These are phyloP conservation scores for Dinocampus coccinellae DNA, from an alignment of 2,888 invertebrate species.

Conservation along the genomic window DNA sequence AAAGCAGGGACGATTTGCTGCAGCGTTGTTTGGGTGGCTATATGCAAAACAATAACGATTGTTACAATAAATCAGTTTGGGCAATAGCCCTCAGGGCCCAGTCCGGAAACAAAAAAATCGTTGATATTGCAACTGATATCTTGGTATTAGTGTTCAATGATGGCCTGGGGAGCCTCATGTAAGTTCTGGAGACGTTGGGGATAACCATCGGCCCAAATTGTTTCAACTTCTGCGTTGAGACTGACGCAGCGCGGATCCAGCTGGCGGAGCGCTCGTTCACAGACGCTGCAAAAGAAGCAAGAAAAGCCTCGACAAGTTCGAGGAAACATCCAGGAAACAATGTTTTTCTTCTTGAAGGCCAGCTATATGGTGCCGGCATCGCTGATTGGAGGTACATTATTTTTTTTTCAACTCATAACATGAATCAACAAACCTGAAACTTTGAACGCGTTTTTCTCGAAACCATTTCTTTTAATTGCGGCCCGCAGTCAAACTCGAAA, in stretches of 20 bases:
- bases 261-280: constrained; percentile 29
- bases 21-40: constrained; percentile 38
- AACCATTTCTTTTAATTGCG: no score
- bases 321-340: constrained; percentile 22
- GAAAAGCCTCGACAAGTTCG: constrained; percentile 31
- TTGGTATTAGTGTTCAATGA: constrained; percentile 38
- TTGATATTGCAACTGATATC: constrained; percentile 36
- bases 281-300: constrained; percentile 31
- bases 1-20: constrained; percentile 36
- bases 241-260: constrained; percentile 31
- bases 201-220: constrained; percentile 29
- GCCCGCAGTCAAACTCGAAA: no score
- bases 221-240: background rate
- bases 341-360: constrained; percentile 35
- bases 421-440: constrained; percentile 16
- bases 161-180: constrained; percentile 34
- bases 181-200: constrained; percentile 42
- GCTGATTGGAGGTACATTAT: constrained; percentile 28
- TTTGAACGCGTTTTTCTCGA: constrained; percentile 27
- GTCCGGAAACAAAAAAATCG: constrained; percentile 29
- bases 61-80: constrained; percentile 40
- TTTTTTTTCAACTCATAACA: constrained; percentile 17
- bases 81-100: constrained; percentile 38
- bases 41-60: constrained; percentile 40
- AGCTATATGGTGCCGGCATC: constrained; percentile 43